Evolutionary conservation across 2,113 vertebrate species (phyloP), one percentile per base, ranked within the genome.

Genomic region (Datnioides undecimradiatus): DNA sequence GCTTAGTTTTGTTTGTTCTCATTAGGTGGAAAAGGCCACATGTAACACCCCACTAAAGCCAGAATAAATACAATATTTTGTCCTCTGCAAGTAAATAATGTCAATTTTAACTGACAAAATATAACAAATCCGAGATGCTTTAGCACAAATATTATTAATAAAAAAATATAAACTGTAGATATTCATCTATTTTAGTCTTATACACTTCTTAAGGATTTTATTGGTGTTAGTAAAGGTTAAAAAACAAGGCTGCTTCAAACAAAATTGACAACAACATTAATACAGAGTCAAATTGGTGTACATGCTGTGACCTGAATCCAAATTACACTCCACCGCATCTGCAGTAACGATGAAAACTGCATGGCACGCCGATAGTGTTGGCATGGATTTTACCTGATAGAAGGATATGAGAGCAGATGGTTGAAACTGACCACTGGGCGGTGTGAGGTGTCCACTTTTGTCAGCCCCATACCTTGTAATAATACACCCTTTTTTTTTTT

Each of bases 1-100:
- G 62, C 63, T 84, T 60, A 75, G 55, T 79, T 62, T 60, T 86
- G 51, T 80, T 71, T 87, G 64, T 72, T 62, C 19, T 84, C 29
- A 66, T 78, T 79, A 75, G 74, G 66, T 41, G n/a, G 65, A 76
- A 60, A 25, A 71, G 54, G 49, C 40, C 65, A 45, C 21, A n/a
- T 33, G 8, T 68, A 38, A 82, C 16, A 31, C 14, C 75, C 29
- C 1, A 0, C 11, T 38, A 57, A 58, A 72, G 16, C 31, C 25
- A 3, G 31, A 19, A 31, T 59, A 63, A 76, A 65, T 29, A 3
- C 9, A 59, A n/a, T 43, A 62, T 73, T 69, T 73, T 34, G 67
- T 40, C 57, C 19, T 67, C 31, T 63, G 43, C 14, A 57, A 36
- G 52, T 27, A 57, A 49, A 75, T 54, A 55, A 55, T 46, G 34